Conservation (phyloP, 2,888 invertebrate species). For the Byasa hedistus region DNA sequence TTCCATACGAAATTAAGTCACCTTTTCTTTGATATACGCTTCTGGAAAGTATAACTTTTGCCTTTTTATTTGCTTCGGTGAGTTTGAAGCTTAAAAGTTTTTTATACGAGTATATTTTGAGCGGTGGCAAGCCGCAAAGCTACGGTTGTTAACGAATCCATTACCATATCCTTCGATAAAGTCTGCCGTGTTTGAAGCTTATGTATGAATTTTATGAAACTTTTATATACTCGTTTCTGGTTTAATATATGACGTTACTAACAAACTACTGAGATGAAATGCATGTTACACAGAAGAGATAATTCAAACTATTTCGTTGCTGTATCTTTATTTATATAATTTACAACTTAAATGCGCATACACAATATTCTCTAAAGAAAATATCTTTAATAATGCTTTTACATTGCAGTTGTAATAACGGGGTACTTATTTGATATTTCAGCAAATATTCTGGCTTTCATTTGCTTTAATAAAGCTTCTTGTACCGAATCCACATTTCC, state of each 20-base stretch:
- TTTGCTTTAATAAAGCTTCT: conserved; percentile 1
- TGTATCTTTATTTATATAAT: no score
- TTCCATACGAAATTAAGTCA: not conserved
- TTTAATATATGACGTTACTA: no score
- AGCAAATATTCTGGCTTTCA: conserved; percentile 5
- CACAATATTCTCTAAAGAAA: not conserved
- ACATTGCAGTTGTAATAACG: conserved; percentile 3
- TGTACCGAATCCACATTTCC: conserved; percentile 5
- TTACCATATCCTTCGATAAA: not conserved
- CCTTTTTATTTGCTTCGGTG: not conserved
- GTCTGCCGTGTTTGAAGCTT: not conserved
- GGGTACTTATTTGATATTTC: conserved; percentile 4
- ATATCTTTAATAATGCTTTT: not conserved
- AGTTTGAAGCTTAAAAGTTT: conserved; percentile 4
- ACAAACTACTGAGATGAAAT: no score
- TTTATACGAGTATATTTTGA: not conserved
- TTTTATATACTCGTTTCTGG: not conserved
- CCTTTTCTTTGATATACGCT: not conserved
- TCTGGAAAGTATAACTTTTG: not conserved
- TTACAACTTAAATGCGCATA: no score
- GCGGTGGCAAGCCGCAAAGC: not conserved
- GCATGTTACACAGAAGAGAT: no score
- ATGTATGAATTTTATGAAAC: not conserved
- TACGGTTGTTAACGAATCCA: not conserved
- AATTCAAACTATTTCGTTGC: no score